Evolutionary conservation across 2,797 vertebrate species (phyloP), one percentile per base, ranked within the genome.

Genomic region (Sternotherus odoratus): DNA sequence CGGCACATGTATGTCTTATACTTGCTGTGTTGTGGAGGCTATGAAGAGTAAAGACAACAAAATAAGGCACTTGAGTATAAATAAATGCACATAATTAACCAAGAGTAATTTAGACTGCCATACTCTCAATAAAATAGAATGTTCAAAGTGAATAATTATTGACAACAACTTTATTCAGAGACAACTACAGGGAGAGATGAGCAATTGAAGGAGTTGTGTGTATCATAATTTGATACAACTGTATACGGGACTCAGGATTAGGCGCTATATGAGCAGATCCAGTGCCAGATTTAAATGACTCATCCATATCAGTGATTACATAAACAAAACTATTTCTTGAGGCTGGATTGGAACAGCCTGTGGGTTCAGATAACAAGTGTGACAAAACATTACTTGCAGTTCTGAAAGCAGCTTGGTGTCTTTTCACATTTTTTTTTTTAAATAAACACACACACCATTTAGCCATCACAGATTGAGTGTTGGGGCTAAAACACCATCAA

Each of bases 1-100:
- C 99, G 98, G 96, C 99, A 99, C 99, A 99, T 99, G 93, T 99
- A 99, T 1, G 99, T 99, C 98, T 99, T 99, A 95, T 99, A 99
- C 95, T 99, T 99, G 98, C 99, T 99, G 98, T 99, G 99, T 97
- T 99, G 99, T 84, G 99, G 99, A 94, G 99, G 99, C 99, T 99
- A 94, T 30, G 85, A 56, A 96, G 75, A 74, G 46, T 78, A 96
- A 95, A 96, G 85, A 94, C 26, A 92, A 12, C 80, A 79, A 30
- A 80, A 86, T 88, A 90, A 96, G 84, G 88, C 1, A 92, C 1
- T 12, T 5, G 12, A 85, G 28, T 13, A 1, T 2, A 72, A 86
- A 10, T 12, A 46, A 74, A 43, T 46, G 26, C 13, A 74, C 23
- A 12, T 57, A 82, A 13, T 88, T 79, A 26, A 49, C n/a, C 24